Evolutionary conservation across 2,113 vertebrate species (phyloP).

Genomic region (Axis porcinus): DNA sequence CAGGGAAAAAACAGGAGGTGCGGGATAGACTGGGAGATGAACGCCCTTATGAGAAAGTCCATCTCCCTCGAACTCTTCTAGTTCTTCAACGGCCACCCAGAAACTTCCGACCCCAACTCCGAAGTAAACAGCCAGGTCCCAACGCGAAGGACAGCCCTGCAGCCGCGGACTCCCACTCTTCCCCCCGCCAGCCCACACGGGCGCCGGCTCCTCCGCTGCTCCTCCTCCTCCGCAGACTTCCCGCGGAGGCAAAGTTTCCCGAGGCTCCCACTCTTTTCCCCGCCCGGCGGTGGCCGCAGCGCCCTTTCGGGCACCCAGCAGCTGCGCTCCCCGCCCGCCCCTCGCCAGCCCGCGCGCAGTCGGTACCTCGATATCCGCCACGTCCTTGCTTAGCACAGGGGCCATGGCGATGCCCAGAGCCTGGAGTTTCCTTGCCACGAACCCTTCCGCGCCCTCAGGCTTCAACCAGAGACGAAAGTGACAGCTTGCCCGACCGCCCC

Average conservation of each 20-base stretch:
- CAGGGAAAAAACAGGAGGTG: rapidly evolving
- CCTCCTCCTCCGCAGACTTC: neutral
- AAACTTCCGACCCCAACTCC: neutral
- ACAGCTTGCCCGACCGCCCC: neutral
- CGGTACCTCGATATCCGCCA: constrained; percentile 89
- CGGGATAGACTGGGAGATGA: rapidly evolving
- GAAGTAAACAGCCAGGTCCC: neutral
- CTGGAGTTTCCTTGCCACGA: neutral
- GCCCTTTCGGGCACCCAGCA: neutral
- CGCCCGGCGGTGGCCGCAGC: rapidly evolving
- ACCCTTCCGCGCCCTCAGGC: neutral
- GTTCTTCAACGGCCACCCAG: neutral
- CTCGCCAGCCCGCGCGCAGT: neutral
- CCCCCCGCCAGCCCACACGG: neutral
- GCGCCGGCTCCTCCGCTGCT: neutral
- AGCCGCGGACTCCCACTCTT: neutral
- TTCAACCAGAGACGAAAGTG: neutral
- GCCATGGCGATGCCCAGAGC: constrained; percentile 74
- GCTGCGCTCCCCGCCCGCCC: neutral
- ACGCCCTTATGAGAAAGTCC: neutral
- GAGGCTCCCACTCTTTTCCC: neutral
- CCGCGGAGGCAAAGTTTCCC: constrained; percentile 9
- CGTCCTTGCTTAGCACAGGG: constrained; percentile 84
- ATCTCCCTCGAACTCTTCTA: neutral
- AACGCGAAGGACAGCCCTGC: neutral